phyloP scores from a whole-genome alignment of 2,113 vertebrate genomes.

The Oophaga pumilio region DNA sequence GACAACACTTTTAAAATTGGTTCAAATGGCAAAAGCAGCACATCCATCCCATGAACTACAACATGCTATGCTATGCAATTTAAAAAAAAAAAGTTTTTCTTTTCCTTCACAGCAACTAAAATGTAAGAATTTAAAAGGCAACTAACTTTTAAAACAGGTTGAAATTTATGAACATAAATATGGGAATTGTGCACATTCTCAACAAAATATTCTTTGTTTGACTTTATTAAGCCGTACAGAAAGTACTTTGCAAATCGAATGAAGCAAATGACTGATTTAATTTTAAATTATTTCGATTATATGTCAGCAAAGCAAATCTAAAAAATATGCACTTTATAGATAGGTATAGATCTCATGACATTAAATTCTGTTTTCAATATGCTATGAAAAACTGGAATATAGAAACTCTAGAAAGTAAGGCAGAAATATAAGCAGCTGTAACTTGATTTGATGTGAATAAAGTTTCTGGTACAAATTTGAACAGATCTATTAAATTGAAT shows the following conservation, averaged over 20 bases:
- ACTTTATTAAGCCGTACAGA: neutral
- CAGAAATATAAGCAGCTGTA: neutral
- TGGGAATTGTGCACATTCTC: neutral
- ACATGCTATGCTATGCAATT: neutral
- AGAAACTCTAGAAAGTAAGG: neutral
- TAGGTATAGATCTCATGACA: neutral
- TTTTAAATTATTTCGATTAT: neutral
- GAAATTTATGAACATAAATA: constrained; percentile 21
- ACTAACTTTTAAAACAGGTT: constrained; percentile 7
- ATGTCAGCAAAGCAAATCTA: neutral
- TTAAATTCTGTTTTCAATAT: neutral
- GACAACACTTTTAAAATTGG: neutral
- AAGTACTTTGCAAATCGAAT: constrained; percentile 18
- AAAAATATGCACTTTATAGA: neutral
- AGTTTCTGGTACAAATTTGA: too few relatives aligned
- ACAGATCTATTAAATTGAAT: too few relatives aligned
- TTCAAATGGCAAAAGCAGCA: neutral
- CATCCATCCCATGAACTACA: neutral
- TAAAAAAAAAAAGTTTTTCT: neutral
- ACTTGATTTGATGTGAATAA: too few relatives aligned
- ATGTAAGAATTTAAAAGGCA: neutral
- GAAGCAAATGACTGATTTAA: constrained; percentile 11
- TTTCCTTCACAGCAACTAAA: neutral
- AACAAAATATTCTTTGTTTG: neutral
- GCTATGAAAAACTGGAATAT: neutral